Percentiles rank a stretch among this genome's conserved stretches.
These are phyloP conservation scores for Mesopsocus fuscifrons DNA, from an alignment of 2,888 invertebrate species.

Conservation along the genomic window DNA sequence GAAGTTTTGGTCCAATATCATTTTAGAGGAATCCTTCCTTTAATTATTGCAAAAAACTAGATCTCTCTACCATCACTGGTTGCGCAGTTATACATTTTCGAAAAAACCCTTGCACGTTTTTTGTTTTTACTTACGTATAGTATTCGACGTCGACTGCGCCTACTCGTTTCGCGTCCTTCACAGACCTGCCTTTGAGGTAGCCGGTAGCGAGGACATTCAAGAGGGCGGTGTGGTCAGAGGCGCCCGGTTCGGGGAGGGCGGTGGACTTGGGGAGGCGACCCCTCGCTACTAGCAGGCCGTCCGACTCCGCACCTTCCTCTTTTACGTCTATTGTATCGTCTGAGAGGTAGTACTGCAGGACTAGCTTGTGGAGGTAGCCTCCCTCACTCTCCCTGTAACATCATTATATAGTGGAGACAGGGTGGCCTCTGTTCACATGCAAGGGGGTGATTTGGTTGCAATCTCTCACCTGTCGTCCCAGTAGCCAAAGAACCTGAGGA, in stretches of 20 bases:
- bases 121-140: too few species aligned
- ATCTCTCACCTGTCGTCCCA: slow-evolving; percentile 79
- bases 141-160: too few species aligned
- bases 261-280: slow-evolving; percentile 49
- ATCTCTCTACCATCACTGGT: too few species aligned
- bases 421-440: too few species aligned
- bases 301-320: slow-evolving; percentile 52
- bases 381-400: slow-evolving; percentile 29
- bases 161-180: too few species aligned
- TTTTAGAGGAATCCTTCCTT: too few species aligned
- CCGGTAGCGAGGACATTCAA: slow-evolving; percentile 42
- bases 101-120: too few species aligned
- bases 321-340: slow-evolving; percentile 82
- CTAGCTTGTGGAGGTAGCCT: slow-evolving; percentile 57
- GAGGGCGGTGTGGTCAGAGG: slow-evolving; percentile 26
- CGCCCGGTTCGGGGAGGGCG: slow-evolving; percentile 28
- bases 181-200: slow-evolving; percentile 31
- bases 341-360: slow-evolving; percentile 66
- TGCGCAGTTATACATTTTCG: too few species aligned
- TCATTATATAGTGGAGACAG: too few species aligned
- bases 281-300: slow-evolving; percentile 52
- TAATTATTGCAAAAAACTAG: too few species aligned
- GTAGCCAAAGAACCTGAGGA: slow-evolving; percentile 60
- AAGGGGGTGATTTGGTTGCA: too few species aligned
- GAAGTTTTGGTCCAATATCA: too few species aligned